Evolutionary conservation across 2,113 vertebrate species (phyloP).

Genomic region (Elgaria multicarinata): DNA sequence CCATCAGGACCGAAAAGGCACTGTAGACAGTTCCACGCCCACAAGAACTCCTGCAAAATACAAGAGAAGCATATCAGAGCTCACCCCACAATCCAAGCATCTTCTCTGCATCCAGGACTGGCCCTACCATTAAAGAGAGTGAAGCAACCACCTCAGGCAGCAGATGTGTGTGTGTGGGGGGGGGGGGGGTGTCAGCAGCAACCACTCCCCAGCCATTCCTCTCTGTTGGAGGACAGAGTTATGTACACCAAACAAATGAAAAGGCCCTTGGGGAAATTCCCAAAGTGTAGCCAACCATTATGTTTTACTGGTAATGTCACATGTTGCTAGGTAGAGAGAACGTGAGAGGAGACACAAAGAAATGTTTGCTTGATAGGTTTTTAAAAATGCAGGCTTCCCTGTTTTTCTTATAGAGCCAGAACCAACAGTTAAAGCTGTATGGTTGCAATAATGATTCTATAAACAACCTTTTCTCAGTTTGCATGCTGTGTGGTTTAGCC

Average conservation of each 20-base stretch:
- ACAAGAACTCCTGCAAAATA: conserved; percentile 60
- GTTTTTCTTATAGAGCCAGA: background rate
- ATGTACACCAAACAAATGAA: background rate
- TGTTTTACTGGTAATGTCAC: background rate
- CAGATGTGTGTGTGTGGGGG: too few species aligned
- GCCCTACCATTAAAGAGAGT: too few species aligned
- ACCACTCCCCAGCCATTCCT: too few species aligned
- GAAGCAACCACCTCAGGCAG: too few species aligned
- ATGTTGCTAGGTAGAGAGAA: conserved; percentile 56
- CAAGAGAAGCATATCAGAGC: background rate
- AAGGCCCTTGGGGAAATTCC: background rate
- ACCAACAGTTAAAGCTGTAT: background rate
- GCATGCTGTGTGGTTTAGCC: background rate
- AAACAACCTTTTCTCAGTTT: background rate
- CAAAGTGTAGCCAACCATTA: conserved; percentile 48
- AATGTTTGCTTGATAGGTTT: background rate
- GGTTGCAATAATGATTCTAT: background rate
- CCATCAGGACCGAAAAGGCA: conserved; percentile 83
- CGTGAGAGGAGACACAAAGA: background rate
- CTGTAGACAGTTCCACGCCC: conserved; percentile 77
- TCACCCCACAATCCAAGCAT: background rate
- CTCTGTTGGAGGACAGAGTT: too few species aligned
- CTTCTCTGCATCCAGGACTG: background rate
- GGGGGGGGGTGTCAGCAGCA: too few species aligned
- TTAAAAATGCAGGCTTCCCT: background rate